Evolutionary conservation across 2,113 vertebrate genomes (phyloP).

Genomic region (Hepsetus odoe): DNA sequence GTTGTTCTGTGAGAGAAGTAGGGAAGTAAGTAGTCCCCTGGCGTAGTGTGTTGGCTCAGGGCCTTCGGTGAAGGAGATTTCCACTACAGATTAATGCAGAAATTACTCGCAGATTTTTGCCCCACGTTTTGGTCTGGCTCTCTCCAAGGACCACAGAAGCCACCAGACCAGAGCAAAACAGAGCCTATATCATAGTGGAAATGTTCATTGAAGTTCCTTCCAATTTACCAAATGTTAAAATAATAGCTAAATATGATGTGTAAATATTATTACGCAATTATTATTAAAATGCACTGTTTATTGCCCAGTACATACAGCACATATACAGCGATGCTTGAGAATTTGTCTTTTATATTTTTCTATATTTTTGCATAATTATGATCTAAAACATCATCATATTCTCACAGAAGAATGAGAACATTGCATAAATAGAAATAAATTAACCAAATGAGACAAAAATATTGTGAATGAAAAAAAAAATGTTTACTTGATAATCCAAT

Average conservation of each 20-base stretch:
- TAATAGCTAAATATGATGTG: not conserved
- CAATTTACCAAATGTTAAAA: not conserved
- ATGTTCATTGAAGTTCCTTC: not conserved
- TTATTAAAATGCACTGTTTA: no score
- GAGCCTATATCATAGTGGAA: not conserved
- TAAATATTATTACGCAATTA: no score
- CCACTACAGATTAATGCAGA: constrained; percentile 65
- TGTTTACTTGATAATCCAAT: no score
- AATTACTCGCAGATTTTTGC: constrained; percentile 77
- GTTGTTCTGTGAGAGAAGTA: constrained; percentile 54
- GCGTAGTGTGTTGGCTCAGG: constrained; percentile 38
- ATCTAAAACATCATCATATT: no score
- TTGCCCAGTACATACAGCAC: no score
- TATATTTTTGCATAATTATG: no score
- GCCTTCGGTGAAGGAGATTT: constrained; percentile 46
- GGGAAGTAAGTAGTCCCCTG: constrained; percentile 55
- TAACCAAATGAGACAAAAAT: no score
- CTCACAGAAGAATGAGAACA: no score
- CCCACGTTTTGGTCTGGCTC: not conserved
- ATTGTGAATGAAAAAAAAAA: no score
- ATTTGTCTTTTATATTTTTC: no score
- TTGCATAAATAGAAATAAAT: no score
- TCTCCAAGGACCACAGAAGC: constrained; percentile 41
- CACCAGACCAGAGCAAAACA: constrained; percentile 4
- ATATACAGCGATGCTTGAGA: no score